These are phyloP conservation scores for Drosophila affinis DNA, from an alignment of 2,888 invertebrate species.

Conservation along the genomic window DNA sequence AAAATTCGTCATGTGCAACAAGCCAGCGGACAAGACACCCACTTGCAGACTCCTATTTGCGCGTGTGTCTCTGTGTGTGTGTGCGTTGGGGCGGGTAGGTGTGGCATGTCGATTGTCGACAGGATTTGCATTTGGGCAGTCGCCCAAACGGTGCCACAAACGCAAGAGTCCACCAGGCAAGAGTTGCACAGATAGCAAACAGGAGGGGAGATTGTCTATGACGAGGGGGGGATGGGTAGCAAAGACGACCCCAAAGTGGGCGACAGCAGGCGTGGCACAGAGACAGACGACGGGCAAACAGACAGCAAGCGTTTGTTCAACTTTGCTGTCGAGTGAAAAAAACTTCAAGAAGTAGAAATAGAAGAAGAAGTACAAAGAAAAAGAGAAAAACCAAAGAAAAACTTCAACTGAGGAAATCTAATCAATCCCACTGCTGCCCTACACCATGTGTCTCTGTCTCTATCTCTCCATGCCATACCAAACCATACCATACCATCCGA, in stretches of 20 bases:
- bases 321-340: constrained; percentile 38
- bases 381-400: constrained; percentile 29
- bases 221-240: neutral
- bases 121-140: constrained; percentile 55
- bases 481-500: neutral
- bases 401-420: constrained; percentile 62
- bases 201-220: neutral
- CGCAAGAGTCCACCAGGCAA: neutral
- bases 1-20: constrained; percentile 72
- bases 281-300: neutral
- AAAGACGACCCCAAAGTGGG: constrained; percentile 53
- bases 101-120: constrained; percentile 65
- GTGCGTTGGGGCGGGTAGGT: constrained; percentile 56
- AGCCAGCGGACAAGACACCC: constrained; percentile 62
- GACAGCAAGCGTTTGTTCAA: constrained; percentile 61
- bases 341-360: no score
- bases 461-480: neutral
- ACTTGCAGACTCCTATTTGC: constrained; percentile 47
- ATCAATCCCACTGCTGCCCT: constrained; percentile 61
- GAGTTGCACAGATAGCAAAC: neutral
- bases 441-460: constrained; percentile 21
- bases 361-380: constrained; percentile 13
- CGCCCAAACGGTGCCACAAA: constrained; percentile 30
- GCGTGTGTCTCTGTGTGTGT: constrained; percentile 18
- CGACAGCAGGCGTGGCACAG: constrained; percentile 48